These are phyloP conservation scores for Galagoides demidoff DNA, from an alignment of 2,797 vertebrate genomes.

Conservation along the genomic window DNA sequence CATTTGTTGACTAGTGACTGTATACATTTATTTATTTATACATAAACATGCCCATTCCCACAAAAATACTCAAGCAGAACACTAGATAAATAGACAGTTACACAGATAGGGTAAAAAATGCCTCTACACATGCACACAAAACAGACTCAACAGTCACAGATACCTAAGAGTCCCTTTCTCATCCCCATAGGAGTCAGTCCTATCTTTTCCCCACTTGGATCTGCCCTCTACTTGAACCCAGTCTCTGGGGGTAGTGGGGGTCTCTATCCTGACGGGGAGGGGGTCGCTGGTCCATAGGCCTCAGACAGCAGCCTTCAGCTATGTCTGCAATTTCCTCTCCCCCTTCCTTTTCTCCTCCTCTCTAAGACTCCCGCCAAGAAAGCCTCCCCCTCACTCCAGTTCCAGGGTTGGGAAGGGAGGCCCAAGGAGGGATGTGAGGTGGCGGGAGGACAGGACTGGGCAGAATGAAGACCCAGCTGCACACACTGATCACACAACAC, in stretches of 20 bases:
- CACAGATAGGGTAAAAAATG: neutral
- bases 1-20: neutral
- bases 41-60: neutral
- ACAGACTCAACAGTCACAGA: neutral
- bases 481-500: neutral
- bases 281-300: slow-evolving; percentile 54
- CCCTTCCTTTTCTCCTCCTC: slow-evolving; percentile 71
- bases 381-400: slow-evolving; percentile 70
- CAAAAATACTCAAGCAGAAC: neutral
- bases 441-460: neutral
- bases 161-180: neutral
- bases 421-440: neutral
- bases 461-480: slow-evolving; percentile 1
- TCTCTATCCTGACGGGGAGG: slow-evolving; percentile 42
- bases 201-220: neutral
- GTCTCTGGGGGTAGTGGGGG: neutral
- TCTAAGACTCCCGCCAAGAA: slow-evolving; percentile 65
- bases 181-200: neutral
- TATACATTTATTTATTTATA: neutral
- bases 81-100: neutral
- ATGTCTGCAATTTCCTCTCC: slow-evolving; percentile 83
- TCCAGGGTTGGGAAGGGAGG: slow-evolving; percentile 41
- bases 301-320: slow-evolving; percentile 72
- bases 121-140: neutral
- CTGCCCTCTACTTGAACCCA: slow-evolving; percentile 73